Evolutionary conservation across 2,113 vertebrate species (phyloP), one percentile per base, ranked within the genome.

Genomic region (Ochotona princeps): DNA sequence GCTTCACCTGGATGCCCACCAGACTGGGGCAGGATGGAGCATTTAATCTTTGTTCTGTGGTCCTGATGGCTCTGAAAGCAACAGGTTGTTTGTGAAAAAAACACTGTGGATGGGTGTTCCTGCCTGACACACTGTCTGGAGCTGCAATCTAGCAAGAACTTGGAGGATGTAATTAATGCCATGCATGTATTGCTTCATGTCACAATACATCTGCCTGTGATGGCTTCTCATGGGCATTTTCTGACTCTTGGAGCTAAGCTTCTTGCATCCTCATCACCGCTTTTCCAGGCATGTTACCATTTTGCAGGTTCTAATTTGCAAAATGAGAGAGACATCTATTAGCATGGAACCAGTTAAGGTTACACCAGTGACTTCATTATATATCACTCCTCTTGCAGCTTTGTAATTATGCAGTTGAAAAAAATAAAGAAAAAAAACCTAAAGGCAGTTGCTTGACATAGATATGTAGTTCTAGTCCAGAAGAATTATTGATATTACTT

Each of bases 111-210:
- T 81, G 83, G 74, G 60, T 90, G 95, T 95, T 57, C 26, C 84
- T 0, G 0, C 81, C 73, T 81, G 93, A 90, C 86, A 94, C 87
- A 74, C 25, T 65, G 0, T 84, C 78, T 92, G 38, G 74, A 92
- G 57, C 89, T 84, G 51, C 75, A 91, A 28, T 83, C 65, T 49
- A 90, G 61, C 79, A 84, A 81, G 6, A 90, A 75, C 95, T 90
- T 10, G 0, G 85, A 96, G 83, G 63, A 82, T 96, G 12, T 96
- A 96, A 97, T 97, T 97, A 97, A 95, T 96, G 93, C 72, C 73
- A 87, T 83, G 67, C 1, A 44, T 86, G 9, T 72, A 60, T 60
- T 89, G 80, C 84, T 94, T 89, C 72, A n/a, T 63, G 90, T 87
- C 92, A 94, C 90, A 96, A 96, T 95, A 94, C 96, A 97, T 95